Base-by-base conservation (phyloP, 2,888 invertebrate species). In the Pasiphila rectangulata region DNA sequence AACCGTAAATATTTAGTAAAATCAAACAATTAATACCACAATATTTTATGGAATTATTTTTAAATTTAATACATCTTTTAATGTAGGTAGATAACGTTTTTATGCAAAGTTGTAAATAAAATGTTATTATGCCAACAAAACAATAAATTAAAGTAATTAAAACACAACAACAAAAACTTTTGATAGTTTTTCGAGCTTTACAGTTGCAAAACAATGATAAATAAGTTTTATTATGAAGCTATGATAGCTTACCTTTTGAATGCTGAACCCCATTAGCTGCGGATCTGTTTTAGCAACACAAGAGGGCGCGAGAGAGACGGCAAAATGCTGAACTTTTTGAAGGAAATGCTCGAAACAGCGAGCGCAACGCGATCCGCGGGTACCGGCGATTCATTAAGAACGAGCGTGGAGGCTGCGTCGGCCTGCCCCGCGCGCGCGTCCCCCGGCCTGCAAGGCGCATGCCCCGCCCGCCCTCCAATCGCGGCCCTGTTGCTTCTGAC, bases 401-500 rank as follows among this genome's bases (percentile, higher is more conserved):
- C 75, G 74, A 79, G 75, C 83, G 68, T 82, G 85, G 84, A 84
- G 73, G 82, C 85, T 83, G 83, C 72, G 76, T 67, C 64, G 72
- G 69, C 68, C 70, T 64, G 67, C 67, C 64, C 64, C 67, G 72
- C 76, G 74, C 69, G 67, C 55, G 60, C 64, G 27, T 67, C 53
- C 59, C 55, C 44, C 38, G 35, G 36, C 30, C 23, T 41, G 48
- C 59, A 47, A 50, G 57, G 70, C 84, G 84, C 84, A 77, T 75
- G 83, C 72, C 72, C 57, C 54, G 39, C 56, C 63, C 58, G 61
- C 72, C 74, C 76, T 69, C 79, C 80, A 81, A 79, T 81, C 70
- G 75, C 73, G 68, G 82, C 79, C 87, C 86, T 87, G 87, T 88
- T 88, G 87, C 86, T 83, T 87, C 84, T 81, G 80, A 82, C 81